Evolutionary conservation across 1,140 invertebrate species (phyloP).

Genomic region (Pseudomyrmex dendroicus): DNA sequence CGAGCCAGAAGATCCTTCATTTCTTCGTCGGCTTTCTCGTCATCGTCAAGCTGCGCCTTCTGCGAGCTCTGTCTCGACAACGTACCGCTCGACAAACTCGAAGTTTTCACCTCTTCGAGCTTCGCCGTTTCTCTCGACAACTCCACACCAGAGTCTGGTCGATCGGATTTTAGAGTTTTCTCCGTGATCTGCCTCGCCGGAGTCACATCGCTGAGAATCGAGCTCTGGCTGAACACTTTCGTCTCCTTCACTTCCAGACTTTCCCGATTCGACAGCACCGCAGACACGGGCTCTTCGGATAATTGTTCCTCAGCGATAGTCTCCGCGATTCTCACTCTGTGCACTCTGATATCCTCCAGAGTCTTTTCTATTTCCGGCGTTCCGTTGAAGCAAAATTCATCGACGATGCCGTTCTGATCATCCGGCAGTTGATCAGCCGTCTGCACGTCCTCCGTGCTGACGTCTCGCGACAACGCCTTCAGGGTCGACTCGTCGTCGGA

Average conservation of each 20-base stretch:
- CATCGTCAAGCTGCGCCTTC: conserved; percentile 64
- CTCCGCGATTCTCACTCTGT: conserved; percentile 74
- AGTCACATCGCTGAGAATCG: conserved; percentile 50
- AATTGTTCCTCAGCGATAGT: conserved; percentile 86
- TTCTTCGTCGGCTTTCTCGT: conserved; percentile 86
- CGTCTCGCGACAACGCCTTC: conserved; percentile 86
- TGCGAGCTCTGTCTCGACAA: conserved; percentile 72
- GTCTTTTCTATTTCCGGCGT: conserved; percentile 72
- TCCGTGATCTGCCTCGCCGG: conserved; percentile 39
- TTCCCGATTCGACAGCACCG: conserved; percentile 37
- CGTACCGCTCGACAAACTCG: conserved; percentile 60
- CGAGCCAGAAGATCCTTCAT: conserved; percentile 88
- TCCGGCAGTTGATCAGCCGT: conserved; percentile 70
- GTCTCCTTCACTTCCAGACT: conserved; percentile 20
- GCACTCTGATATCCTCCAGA: conserved; percentile 71
- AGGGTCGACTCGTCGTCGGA: conserved; percentile 88
- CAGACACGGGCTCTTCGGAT: conserved; percentile 83
- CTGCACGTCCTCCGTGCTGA: conserved; percentile 86
- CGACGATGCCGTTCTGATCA: conserved; percentile 71
- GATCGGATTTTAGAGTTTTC: conserved; percentile 20
- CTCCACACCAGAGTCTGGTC: conserved; percentile 45
- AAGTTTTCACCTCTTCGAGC: conserved; percentile 67
- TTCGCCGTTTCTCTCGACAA: conserved; percentile 70
- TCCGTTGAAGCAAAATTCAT: conserved; percentile 71
- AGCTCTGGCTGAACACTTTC: conserved; percentile 25